Conservation (phyloP, 2,888 invertebrate species). For the Blastobasis adustella region DNA sequence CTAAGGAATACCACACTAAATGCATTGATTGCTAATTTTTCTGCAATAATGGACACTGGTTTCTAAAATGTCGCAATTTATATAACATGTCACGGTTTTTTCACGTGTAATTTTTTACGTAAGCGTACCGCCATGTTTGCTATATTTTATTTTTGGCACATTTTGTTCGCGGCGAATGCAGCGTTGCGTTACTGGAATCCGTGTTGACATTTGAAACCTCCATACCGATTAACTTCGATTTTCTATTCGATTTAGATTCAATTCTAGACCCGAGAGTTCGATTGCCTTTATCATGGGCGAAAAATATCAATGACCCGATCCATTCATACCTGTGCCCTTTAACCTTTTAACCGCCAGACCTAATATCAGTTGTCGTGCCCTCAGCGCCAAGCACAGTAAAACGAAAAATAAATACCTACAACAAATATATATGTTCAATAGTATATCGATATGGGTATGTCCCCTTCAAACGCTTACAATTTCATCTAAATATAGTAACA, state of each 20-base stretch:
- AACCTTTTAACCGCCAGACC: too few relatives aligned
- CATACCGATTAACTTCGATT: conserved; percentile 8
- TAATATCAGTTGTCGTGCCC: too few relatives aligned
- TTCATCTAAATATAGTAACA: too few relatives aligned
- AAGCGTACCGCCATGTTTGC: not conserved
- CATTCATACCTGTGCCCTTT: conserved; percentile 8
- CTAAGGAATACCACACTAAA: conserved; percentile 10
- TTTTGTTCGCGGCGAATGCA: conserved; percentile 1
- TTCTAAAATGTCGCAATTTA: conserved; percentile 4
- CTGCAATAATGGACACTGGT: conserved; percentile 1
- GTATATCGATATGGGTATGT: too few relatives aligned
- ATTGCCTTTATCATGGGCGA: conserved; percentile 9
- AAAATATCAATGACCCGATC: conserved; percentile 7
- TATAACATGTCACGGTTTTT: conserved; percentile 3
- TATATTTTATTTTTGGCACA: not conserved
- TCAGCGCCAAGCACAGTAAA: too few relatives aligned
- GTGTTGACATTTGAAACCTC: not conserved
- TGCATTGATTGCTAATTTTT: conserved; percentile 6
- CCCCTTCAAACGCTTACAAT: too few relatives aligned
- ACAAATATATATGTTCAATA: too few relatives aligned
- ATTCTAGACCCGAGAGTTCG: conserved; percentile 9
- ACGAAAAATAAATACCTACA: too few relatives aligned
- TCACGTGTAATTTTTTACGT: not conserved
- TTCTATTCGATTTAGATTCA: conserved; percentile 9
- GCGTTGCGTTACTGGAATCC: not conserved